Evolutionary conservation across 2,888 invertebrate genomes (phyloP).

Genomic region (Dryomyza anilis): DNA sequence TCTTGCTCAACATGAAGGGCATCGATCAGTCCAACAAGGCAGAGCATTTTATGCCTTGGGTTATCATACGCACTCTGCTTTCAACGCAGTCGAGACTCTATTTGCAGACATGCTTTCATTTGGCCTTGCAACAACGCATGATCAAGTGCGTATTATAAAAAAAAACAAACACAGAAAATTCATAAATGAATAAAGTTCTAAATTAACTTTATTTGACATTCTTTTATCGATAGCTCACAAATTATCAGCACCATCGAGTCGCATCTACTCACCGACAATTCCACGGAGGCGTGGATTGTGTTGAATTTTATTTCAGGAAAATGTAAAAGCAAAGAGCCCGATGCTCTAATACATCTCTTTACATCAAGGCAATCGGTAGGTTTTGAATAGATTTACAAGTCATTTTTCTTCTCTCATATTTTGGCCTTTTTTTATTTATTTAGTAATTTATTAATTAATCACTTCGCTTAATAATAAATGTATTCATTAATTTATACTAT

Average conservation of each 20-base stretch:
- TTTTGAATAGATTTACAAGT: slow-evolving; percentile 22
- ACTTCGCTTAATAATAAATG: too few relatives aligned
- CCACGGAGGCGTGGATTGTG: slow-evolving; percentile 59
- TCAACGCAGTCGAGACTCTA: slow-evolving; percentile 52
- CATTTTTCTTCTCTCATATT: neutral
- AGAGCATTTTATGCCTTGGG: slow-evolving; percentile 58
- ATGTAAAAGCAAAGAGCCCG: slow-evolving; percentile 50
- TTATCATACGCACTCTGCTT: slow-evolving; percentile 52
- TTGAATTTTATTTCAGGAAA: slow-evolving; percentile 57
- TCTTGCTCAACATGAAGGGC: slow-evolving; percentile 52
- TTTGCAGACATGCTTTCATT: slow-evolving; percentile 49
- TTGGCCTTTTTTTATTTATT: neutral
- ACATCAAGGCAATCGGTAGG: slow-evolving; percentile 50
- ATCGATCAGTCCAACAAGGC: slow-evolving; percentile 56
- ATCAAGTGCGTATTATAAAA: slow-evolving; percentile 33
- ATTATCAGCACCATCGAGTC: slow-evolving; percentile 54
- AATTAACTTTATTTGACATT: neutral
- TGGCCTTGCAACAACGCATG: slow-evolving; percentile 42
- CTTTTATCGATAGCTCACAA: slow-evolving; percentile 1
- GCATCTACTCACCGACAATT: slow-evolving; percentile 55
- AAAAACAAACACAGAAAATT: neutral
- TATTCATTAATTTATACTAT: too few relatives aligned
- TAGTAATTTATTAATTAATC: neutral
- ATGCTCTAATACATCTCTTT: slow-evolving; percentile 53
- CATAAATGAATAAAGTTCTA: neutral